A percentile compares a stretch with the other conserved stretches of the same genome.
phyloP scores from a whole-genome alignment of 2,113 vertebrate genomes.

The Progne subis region DNA sequence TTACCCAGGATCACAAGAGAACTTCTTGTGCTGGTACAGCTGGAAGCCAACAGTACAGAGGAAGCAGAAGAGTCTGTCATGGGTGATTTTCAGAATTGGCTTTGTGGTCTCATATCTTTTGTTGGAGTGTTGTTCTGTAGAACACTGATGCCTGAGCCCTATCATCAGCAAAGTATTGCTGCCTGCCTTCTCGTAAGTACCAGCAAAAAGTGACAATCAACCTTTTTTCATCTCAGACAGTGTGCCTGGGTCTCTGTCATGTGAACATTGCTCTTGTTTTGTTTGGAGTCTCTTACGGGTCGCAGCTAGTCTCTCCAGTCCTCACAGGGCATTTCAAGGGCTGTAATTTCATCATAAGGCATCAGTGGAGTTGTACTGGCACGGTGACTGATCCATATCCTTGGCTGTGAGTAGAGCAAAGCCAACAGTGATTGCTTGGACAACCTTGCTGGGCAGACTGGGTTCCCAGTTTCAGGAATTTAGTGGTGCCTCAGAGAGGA shows the following conservation, averaged over 20 bases:
- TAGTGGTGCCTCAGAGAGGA: neutral
- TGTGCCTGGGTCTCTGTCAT: neutral
- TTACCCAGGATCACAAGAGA: neutral
- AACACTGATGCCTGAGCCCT: neutral
- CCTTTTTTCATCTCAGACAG: neutral
- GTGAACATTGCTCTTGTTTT: neutral
- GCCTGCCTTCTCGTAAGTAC: neutral
- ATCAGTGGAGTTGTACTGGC: neutral
- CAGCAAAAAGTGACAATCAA: neutral
- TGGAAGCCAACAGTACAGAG: neutral
- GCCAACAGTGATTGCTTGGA: neutral
- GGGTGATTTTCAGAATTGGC: neutral
- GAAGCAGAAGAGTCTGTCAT: neutral
- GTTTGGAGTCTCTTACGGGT: neutral
- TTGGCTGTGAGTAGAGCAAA: neutral
- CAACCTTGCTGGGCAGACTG: neutral
- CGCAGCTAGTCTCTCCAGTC: neutral
- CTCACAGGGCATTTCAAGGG: neutral
- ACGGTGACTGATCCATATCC: accelerated
- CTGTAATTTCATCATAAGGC: neutral
- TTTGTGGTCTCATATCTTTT: neutral
- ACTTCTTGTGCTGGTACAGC: neutral
- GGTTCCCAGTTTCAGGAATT: neutral
- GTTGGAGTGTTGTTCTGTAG: neutral
- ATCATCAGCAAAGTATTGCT: neutral